Evolutionary conservation across 2,113 vertebrate genomes (phyloP), one percentile per base, ranked within the genome.

Genomic region (Hepsetus odoe): DNA sequence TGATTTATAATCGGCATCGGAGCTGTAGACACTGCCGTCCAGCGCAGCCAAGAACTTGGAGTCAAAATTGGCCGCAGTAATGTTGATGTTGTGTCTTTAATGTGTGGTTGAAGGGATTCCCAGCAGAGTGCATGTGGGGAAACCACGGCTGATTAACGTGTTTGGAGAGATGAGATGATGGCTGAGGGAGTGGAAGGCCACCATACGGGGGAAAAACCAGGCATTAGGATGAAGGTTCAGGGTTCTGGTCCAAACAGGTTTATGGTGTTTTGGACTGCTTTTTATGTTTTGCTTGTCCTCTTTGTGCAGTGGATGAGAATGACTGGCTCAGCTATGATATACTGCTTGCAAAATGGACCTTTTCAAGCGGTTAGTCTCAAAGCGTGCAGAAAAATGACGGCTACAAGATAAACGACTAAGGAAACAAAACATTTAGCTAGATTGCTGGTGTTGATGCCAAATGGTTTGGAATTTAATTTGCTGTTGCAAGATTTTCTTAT

Each of bases 11-110:
- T 35, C 24, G 32, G 10, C 13, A 12, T 9, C 61, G 18, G 22
- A n/a, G 14, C n/a, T 33, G 24, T 55, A 40, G 9, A 51, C 66
- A 20, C 51, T 58, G 49, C 44, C 18, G 61, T 53, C 64, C 51
- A 20, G 12, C 24, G 22, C 26, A 20, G 53, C 59, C 28, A 61
- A 59, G 12, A 33, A 33, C 68, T 33, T 55, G 18, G 14, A 35
- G 46, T 6, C 22, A 33, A 59, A 61, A 56, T 30, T 56, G 80
- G 55, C 75, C 68, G 40, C 73, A 2, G 8, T 30, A 35, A 8
- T 76, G 58, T 61, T 69, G 73, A 56, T 40, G 58, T 75, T 62
- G 32, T 10, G 51, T 72, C 24, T 44, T 76, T 70, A 61, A 18
- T 5, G 38, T 38, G 10, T 51, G 40, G 68, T 77, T 20, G 20